These are phyloP conservation scores for Pemphredon lugubris DNA, from an alignment of 2,888 invertebrate genomes.

Conservation along the genomic window DNA sequence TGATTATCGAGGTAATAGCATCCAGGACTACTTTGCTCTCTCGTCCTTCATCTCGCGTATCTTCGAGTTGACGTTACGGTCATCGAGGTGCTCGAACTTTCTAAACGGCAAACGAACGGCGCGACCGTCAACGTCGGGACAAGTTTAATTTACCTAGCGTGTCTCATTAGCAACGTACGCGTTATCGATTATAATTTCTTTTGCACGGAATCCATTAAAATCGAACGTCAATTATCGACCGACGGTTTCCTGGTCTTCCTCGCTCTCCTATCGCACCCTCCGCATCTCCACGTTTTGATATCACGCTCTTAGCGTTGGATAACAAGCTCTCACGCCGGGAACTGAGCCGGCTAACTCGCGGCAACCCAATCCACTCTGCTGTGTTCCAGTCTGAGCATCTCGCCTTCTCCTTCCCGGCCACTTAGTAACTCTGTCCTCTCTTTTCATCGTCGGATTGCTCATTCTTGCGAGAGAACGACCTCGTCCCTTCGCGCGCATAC, in stretches of 20 bases:
- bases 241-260: not conserved
- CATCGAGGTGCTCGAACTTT: too few relatives aligned
- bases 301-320: conserved; percentile 51
- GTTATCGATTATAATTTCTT: too few relatives aligned
- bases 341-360: conserved; percentile 78
- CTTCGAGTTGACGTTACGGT: too few relatives aligned
- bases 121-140: too few relatives aligned
- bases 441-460: conserved; percentile 16
- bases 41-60: too few relatives aligned
- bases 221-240: too few relatives aligned
- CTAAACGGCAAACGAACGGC: too few relatives aligned
- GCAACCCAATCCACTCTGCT: conserved; percentile 77
- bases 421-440: not conserved
- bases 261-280: not conserved
- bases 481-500: conserved; percentile 9
- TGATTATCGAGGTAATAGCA: too few relatives aligned
- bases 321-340: conserved; percentile 74
- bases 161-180: too few relatives aligned
- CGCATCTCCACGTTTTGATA: conserved; percentile 9
- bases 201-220: too few relatives aligned
- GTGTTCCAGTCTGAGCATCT: conserved; percentile 44
- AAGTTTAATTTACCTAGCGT: too few relatives aligned
- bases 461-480: conserved; percentile 39
- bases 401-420: conserved; percentile 32
- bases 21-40: too few relatives aligned